Conservation (phyloP, 2,113 vertebrate genomes). For the Cygnus buccinator region DNA sequence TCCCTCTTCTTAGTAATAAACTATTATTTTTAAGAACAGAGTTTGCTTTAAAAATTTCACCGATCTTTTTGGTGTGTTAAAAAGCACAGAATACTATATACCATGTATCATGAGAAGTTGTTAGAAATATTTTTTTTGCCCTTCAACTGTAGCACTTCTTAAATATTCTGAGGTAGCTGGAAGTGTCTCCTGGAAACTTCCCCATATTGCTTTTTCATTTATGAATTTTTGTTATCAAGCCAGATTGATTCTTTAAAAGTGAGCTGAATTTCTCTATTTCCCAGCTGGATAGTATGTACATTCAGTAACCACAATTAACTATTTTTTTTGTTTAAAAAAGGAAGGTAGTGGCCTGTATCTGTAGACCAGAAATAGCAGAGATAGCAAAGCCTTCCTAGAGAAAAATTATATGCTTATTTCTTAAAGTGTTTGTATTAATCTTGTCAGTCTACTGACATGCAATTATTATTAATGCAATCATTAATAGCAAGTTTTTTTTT, state of each 20-base stretch:
- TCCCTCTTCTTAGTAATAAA: neutral
- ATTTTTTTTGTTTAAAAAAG: neutral
- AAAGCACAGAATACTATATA: neutral
- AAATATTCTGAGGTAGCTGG: neutral
- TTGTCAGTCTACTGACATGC: neutral
- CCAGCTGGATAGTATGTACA: neutral
- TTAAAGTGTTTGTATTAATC: neutral
- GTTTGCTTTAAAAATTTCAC: neutral
- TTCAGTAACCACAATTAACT: neutral
- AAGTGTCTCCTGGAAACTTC: neutral
- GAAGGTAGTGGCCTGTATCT: neutral
- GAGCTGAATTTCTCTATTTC: neutral
- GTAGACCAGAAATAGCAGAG: neutral
- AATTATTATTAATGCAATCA: neutral
- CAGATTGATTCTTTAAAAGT: constrained; percentile 14
- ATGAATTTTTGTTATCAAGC: neutral
- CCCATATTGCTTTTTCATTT: neutral
- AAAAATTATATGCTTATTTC: neutral
- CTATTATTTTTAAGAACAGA: neutral
- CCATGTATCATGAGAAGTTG: neutral
- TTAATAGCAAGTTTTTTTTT: neutral
- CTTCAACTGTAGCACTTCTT: neutral
- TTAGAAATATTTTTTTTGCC: neutral
- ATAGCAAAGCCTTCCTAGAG: neutral
- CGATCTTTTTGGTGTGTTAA: neutral